These are phyloP conservation scores for Caenorhabditis auriculariae DNA, from an alignment of 2,888 invertebrate genomes.

Conservation along the genomic window DNA sequence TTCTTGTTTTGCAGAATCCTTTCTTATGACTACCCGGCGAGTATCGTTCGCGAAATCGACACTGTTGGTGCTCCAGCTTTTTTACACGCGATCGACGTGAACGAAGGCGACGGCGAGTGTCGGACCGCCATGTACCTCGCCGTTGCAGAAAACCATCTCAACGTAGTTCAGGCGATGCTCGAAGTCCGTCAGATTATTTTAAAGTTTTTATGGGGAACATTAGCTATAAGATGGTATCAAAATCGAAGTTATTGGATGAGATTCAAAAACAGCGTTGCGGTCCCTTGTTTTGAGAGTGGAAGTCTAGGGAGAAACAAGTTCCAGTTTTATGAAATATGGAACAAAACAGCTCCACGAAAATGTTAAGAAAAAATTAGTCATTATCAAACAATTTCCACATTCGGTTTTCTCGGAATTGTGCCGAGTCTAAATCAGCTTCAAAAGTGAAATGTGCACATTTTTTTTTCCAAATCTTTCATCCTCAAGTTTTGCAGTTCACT, in stretches of 20 bases:
- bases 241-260: background rate
- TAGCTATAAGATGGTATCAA: background rate
- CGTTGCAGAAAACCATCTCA: constrained; percentile 66
- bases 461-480: no score
- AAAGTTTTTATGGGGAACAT: constrained; percentile 1
- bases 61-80: constrained; percentile 38
- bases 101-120: constrained; percentile 67
- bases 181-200: constrained; percentile 18
- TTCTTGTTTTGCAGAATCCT: constrained; percentile 16
- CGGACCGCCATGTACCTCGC: constrained; percentile 89
- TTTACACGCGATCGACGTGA: constrained; percentile 83
- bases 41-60: constrained; percentile 70
- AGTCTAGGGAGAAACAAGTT: no score
- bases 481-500: constrained; percentile 34
- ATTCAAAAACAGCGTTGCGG: no score
- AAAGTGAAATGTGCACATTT: no score
- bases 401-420: no score
- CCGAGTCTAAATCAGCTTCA: no score
- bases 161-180: constrained; percentile 43
- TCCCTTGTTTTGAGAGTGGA: no score
- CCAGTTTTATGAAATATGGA: no score
- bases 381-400: no score
- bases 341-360: no score
- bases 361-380: no score
- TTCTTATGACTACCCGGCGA: constrained; percentile 5